These are phyloP conservation scores for Eulithis testata DNA, from an alignment of 2,888 invertebrate genomes.

Conservation along the genomic window DNA sequence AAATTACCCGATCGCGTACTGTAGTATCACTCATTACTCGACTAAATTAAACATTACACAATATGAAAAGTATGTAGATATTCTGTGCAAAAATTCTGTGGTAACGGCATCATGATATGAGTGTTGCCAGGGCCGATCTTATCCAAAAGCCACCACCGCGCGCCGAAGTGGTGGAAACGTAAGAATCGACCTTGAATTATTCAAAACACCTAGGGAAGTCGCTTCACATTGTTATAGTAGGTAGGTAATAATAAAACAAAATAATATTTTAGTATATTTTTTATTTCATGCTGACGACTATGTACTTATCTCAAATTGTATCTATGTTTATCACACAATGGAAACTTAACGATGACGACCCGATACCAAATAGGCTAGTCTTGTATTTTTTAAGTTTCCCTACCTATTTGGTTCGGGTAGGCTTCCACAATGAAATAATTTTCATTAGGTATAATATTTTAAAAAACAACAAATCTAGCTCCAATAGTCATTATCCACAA, in stretches of 20 bases:
- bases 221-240: too few relatives aligned
- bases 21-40: too few relatives aligned
- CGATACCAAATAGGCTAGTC: conserved; percentile 51
- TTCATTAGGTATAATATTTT: conserved; percentile 62
- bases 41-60: too few relatives aligned
- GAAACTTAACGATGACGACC: conserved; percentile 66
- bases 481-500: conserved; percentile 79
- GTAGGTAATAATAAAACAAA: conserved; percentile 6
- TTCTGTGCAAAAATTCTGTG: too few relatives aligned
- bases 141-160: too few relatives aligned
- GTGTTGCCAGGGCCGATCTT: too few relatives aligned
- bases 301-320: conserved; percentile 76
- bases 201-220: too few relatives aligned
- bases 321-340: conserved; percentile 76
- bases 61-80: too few relatives aligned
- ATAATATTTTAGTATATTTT: conserved; percentile 41
- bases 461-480: conserved; percentile 80
- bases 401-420: conserved; percentile 46
- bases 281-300: conserved; percentile 81
- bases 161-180: too few relatives aligned
- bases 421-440: conserved; percentile 66
- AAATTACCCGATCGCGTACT: too few relatives aligned
- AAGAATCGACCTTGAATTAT: too few relatives aligned
- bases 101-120: too few relatives aligned
- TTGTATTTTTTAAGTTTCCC: conserved; percentile 35